These are phyloP conservation scores for Conomelus anceps DNA, from an alignment of 2,888 invertebrate genomes.

Conservation along the genomic window DNA sequence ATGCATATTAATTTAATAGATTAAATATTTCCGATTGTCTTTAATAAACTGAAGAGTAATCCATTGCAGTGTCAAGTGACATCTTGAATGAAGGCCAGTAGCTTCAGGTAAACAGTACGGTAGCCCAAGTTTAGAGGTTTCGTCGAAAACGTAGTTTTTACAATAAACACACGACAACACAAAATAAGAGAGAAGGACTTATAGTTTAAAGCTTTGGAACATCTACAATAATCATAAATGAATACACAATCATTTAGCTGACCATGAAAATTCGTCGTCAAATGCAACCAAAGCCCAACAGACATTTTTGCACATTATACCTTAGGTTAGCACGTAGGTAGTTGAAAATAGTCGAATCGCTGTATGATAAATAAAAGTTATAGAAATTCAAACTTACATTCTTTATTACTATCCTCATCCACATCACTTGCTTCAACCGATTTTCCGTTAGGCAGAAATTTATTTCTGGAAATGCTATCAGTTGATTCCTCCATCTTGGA, in stretches of 20 bases:
- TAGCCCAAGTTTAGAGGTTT: background rate
- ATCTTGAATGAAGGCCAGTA: background rate
- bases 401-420: slow-evolving; percentile 22
- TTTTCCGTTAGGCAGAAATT: slow-evolving; percentile 20
- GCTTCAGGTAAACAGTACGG: background rate
- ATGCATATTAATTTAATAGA: no score
- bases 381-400: slow-evolving; percentile 9
- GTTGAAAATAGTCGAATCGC: background rate
- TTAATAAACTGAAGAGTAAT: background rate
- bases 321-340: background rate
- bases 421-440: slow-evolving; percentile 23
- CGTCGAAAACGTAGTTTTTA: background rate
- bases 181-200: background rate
- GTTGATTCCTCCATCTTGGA: slow-evolving; percentile 25
- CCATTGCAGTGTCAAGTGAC: background rate
- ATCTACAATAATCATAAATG: background rate
- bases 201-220: background rate
- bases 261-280: background rate
- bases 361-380: background rate
- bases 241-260: background rate
- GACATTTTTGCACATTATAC: background rate
- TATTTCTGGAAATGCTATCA: slow-evolving; percentile 23
- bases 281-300: background rate
- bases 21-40: no score
- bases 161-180: background rate